These are phyloP conservation scores for Hermatobates lingyangjiaoensis DNA, from an alignment of 1,140 invertebrate genomes.

Conservation along the genomic window DNA sequence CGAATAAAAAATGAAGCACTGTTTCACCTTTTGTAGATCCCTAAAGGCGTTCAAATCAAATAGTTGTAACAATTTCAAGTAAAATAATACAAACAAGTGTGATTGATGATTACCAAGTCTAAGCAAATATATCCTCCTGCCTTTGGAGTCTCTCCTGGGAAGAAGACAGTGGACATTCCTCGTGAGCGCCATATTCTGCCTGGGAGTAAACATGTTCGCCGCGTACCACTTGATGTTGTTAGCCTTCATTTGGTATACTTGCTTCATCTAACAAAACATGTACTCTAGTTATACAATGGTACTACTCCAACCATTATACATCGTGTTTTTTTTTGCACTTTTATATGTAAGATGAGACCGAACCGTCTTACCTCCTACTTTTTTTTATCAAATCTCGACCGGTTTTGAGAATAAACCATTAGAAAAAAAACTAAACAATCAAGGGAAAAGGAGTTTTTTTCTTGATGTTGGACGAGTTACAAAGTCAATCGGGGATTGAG, in stretches of 20 bases:
- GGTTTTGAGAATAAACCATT: too few relatives aligned
- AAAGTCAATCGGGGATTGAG: too few relatives aligned
- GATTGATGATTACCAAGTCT: conserved; percentile 20
- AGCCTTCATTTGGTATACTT: conserved; percentile 17
- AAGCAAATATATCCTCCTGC: conserved; percentile 21
- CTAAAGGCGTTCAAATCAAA: too few relatives aligned
- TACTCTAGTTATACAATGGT: background rate
- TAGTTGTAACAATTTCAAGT: background rate
- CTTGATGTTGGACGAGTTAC: too few relatives aligned
- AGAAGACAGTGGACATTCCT: conserved; percentile 20
- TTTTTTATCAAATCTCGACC: too few relatives aligned
- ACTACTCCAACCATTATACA: background rate
- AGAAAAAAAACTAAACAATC: too few relatives aligned
- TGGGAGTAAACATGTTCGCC: conserved; percentile 15
- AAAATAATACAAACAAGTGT: background rate
- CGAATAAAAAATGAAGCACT: too few relatives aligned
- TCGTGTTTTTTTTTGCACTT: too few relatives aligned
- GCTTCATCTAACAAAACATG: conserved; percentile 20
- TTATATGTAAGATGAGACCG: too few relatives aligned
- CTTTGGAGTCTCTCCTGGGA: conserved; percentile 19
- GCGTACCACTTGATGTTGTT: conserved; percentile 22
- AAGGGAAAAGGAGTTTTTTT: too few relatives aligned
- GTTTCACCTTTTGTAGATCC: too few relatives aligned
- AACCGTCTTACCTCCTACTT: too few relatives aligned
- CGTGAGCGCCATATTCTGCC: conserved; percentile 16